Base-by-base conservation (phyloP, 1,140 invertebrate genomes). In the Cataglyphis hispanica region DNA sequence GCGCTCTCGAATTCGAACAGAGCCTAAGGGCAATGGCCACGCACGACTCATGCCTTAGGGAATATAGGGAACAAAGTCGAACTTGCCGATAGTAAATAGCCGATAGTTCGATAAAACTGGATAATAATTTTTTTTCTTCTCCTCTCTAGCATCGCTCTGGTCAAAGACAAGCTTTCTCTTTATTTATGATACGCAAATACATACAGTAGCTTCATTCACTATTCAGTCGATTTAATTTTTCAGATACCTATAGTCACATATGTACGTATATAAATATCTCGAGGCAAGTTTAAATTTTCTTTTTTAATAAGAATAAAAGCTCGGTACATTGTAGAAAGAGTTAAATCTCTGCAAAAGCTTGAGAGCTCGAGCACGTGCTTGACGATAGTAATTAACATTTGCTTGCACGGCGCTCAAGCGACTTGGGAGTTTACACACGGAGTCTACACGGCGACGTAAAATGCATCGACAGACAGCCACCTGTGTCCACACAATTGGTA, bases 301-400 rank as follows among this genome's bases (percentile, higher is more conserved):
- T 3, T 7, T 8, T 64, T 22, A 63, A 77, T 75, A 64, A 46
- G 25, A 63, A 11, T n/a, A 22, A 74, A 53, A 25, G 50, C 58
- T 74, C 25, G 13, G 25, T 40, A 83, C 11, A 16, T 31, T 37
- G 70, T 3, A 11, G 67, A 40, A 69, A 34, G 34, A 75, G 10
- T 46, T 83, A 60, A 60, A 83, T 83, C 80, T 22, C 60, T 13
- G 74, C 60, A 31, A 74, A 74, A 74, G 56, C 61, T 22, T 69
- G 50, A 27, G 40, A 53, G 11, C 53, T 74, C 56, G 74, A 74
- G 56, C 69, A 86, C 86, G 87, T 75, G 83, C 80, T 64, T 58
- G 69, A 40, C 46, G 77, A 87, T 88, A 88, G 77, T 74, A 86
- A 87, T 89, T 91, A 91, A 92, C 91, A 87, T 92, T 92, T 90